A percentile compares a stretch with the other conserved stretches of the same genome.
Conservation (phyloP, 2,113 vertebrate genomes). For the Crotalus viridis region DNA sequence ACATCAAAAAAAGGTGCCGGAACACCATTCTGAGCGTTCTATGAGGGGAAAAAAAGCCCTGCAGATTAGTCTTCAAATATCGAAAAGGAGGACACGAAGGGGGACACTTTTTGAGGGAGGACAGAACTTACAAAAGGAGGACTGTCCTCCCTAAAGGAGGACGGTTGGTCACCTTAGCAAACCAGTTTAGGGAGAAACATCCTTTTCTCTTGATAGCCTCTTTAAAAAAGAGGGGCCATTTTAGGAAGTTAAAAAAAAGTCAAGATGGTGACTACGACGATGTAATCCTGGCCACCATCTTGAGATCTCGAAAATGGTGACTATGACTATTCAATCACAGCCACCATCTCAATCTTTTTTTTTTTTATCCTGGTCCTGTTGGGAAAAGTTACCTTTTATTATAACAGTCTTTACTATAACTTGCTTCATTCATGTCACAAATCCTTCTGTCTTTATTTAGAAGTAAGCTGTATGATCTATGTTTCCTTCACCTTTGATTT, state of each 20-base stretch:
- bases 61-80: too few species aligned
- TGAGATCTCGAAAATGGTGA: not conserved
- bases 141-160: too few species aligned
- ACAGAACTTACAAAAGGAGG: too few species aligned
- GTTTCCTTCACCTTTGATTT: slow-evolving; percentile 9
- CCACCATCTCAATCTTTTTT: not conserved
- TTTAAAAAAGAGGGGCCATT: not conserved
- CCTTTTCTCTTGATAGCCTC: not conserved
- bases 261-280: not conserved
- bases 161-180: too few species aligned
- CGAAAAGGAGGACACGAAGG: too few species aligned
- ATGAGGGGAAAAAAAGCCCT: too few species aligned
- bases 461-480: not conserved
- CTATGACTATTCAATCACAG: not conserved
- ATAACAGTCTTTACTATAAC: not conserved
- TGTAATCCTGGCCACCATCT: not conserved
- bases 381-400: not conserved
- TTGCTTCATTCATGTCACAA: not conserved
- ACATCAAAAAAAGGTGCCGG: too few species aligned
- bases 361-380: not conserved
- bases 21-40: too few species aligned
- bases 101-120: too few species aligned
- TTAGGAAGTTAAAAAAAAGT: not conserved
- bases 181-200: not conserved
- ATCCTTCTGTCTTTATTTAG: not conserved